A percentile compares a stretch with the other conserved stretches of the same genome.
Conservation (phyloP, 64 coral and sea anemone genomes). For the Dendronephthya gigantea region DNA sequence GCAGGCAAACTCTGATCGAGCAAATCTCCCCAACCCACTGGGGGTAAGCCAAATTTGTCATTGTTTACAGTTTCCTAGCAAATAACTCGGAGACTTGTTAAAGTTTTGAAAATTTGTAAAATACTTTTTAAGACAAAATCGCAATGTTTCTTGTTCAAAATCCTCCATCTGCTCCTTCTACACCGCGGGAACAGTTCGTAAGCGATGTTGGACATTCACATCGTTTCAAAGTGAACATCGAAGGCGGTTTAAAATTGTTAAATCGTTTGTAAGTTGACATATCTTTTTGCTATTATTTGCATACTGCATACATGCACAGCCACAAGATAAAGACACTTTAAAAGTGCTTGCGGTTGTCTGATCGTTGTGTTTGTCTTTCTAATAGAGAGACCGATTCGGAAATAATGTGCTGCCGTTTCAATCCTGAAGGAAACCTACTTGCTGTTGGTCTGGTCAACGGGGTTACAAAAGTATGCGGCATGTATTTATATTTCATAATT, state of each 20-base stretch:
- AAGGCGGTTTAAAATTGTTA: constrained; percentile 71
- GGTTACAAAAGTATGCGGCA: constrained; percentile 65
- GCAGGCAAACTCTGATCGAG: no score
- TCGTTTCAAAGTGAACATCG: constrained; percentile 31
- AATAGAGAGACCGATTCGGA: constrained; percentile 80
- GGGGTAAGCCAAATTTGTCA: no score
- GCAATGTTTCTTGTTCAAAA: constrained; percentile 13
- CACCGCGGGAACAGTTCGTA: background rate
- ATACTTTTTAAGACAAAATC: no score
- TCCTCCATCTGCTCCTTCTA: background rate
- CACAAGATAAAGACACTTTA: no score
- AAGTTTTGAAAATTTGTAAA: background rate
- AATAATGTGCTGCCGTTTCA: constrained; percentile 97
- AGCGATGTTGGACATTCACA: background rate
- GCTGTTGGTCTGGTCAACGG: constrained; percentile 81
- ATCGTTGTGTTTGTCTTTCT: background rate
- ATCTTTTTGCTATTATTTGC: no score
- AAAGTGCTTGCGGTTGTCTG: background rate
- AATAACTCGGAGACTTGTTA: background rate
- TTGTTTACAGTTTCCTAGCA: background rate
- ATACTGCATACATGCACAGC: no score
- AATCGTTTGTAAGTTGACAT: constrained; percentile 59
- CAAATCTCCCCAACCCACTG: no score
- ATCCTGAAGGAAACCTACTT: constrained; percentile 55
- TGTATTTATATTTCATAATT: no score